A percentile compares a stretch with the other conserved stretches of the same genome.
phyloP scores from a whole-genome alignment of 2,113 vertebrate species.

The Centrocercus urophasianus region DNA sequence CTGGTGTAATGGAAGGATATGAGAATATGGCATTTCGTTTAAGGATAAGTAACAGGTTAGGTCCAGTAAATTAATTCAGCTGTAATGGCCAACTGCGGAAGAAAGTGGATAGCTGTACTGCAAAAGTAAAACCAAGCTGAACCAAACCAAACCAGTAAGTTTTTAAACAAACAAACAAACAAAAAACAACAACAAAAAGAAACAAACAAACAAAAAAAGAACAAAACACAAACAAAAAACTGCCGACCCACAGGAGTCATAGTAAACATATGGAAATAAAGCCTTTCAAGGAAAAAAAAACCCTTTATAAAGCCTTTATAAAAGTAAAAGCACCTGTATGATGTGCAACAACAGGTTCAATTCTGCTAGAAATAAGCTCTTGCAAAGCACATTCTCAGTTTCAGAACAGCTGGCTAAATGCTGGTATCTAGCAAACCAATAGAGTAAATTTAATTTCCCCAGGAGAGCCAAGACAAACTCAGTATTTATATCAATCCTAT shows the following conservation, averaged over 20 bases:
- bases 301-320: background rate
- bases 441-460: background rate
- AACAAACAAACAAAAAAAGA: background rate
- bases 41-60: slow-evolving; percentile 12
- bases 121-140: background rate
- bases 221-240: background rate
- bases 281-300: background rate
- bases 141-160: background rate
- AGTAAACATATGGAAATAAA: background rate
- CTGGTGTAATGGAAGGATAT: slow-evolving; percentile 31
- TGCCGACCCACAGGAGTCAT: background rate
- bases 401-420: background rate
- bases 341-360: background rate
- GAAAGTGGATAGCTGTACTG: background rate
- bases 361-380: background rate
- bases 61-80: slow-evolving; percentile 38
- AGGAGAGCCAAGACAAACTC: background rate
- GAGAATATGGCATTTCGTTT: slow-evolving; percentile 49
- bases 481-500: background rate
- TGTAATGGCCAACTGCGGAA: background rate
- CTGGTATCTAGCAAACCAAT: background rate
- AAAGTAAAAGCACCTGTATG: background rate
- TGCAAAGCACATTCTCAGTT: background rate
- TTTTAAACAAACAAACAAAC: background rate
- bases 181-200: background rate